These are phyloP conservation scores for Caenorhabditis sinica DNA, from an alignment of 2,888 invertebrate genomes.

Conservation along the genomic window DNA sequence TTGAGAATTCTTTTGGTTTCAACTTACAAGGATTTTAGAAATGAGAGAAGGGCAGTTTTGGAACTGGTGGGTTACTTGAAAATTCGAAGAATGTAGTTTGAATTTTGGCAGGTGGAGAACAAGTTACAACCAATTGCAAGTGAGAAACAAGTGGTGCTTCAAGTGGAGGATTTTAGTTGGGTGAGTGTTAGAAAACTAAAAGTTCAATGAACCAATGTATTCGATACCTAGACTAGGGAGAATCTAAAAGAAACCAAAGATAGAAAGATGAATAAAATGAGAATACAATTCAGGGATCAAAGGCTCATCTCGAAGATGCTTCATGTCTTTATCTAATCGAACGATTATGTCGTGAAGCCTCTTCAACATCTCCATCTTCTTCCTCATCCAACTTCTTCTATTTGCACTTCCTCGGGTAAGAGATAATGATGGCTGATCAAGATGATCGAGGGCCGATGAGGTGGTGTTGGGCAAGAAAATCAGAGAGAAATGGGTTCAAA, in stretches of 20 bases:
- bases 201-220: too few species aligned
- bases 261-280: neutral
- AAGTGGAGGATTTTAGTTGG: conserved; percentile 72
- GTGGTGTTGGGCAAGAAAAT: conserved; percentile 15
- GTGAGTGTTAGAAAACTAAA: conserved; percentile 32
- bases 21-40: conserved; percentile 71
- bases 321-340: conserved; percentile 65
- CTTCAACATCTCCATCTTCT: neutral
- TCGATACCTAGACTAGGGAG: too few species aligned
- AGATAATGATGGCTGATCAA: conserved; percentile 50
- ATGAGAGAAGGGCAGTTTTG: conserved; percentile 51
- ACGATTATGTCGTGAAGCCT: conserved; percentile 61
- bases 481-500: conserved; percentile 39
- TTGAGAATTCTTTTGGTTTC: conserved; percentile 64
- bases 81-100: neutral
- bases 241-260: neutral
- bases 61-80: conserved; percentile 38
- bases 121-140: conserved; percentile 58
- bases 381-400: conserved; percentile 40
- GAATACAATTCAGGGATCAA: conserved; percentile 56
- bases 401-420: conserved; percentile 66
- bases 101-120: conserved; percentile 52
- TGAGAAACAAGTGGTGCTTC: conserved; percentile 59
- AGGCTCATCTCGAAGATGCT: conserved; percentile 63
- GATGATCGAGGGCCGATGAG: conserved; percentile 26